Evolutionary conservation across 2,888 invertebrate genomes (phyloP).

Genomic region (Drosophila conformis): DNA sequence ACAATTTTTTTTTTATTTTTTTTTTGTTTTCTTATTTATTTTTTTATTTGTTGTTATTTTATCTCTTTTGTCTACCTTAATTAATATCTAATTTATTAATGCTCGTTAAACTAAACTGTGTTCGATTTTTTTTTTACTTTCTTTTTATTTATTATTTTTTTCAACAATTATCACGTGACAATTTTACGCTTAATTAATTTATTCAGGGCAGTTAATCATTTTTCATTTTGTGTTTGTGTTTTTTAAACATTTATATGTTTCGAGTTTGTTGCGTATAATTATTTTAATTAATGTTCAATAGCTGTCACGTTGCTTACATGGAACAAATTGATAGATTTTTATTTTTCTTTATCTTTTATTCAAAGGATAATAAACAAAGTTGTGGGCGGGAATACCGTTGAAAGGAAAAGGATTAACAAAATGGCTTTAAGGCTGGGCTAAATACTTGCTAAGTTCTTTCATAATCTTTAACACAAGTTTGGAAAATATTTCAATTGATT

Average conservation of each 20-base stretch:
- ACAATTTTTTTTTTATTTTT: conserved; percentile 49
- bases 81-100: conserved; percentile 68
- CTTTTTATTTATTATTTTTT: conserved; percentile 41
- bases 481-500: conserved; percentile 2
- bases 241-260: conserved; percentile 75
- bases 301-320: conserved; percentile 56
- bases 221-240: conserved; percentile 37
- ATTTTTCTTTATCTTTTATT: conserved; percentile 1
- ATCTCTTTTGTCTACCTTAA: conserved; percentile 64
- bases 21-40: background rate
- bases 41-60: background rate
- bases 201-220: conserved; percentile 68
- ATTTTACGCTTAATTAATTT: conserved; percentile 74
- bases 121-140: conserved; percentile 21
- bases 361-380: background rate
- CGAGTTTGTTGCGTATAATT: conserved; percentile 56
- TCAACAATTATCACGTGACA: conserved; percentile 81
- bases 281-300: conserved; percentile 64
- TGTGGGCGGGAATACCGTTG: background rate
- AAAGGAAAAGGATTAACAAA: background rate
- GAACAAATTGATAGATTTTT: conserved; percentile 47
- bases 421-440: background rate
- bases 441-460: background rate
- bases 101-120: conserved; percentile 50
- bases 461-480: background rate